Evolutionary conservation across 2,113 vertebrate species (phyloP).

Genomic region (Oryzias javanicus): DNA sequence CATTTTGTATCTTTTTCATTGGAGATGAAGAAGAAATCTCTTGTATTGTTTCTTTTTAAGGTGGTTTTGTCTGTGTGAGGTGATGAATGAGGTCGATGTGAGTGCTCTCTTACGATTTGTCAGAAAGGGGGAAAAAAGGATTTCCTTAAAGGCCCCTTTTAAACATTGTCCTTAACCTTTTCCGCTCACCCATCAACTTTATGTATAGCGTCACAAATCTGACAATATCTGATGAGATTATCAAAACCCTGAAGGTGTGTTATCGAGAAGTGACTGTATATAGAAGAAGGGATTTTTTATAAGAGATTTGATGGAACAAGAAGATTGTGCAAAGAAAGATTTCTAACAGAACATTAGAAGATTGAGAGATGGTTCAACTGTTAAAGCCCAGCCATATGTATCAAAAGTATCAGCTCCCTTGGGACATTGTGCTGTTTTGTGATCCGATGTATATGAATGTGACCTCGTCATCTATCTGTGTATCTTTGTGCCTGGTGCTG

Average conservation of each 20-base stretch:
- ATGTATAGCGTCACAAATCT: slow-evolving; percentile 47
- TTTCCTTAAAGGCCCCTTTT: slow-evolving; percentile 20
- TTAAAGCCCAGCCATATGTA: slow-evolving; percentile 26
- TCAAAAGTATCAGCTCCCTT: slow-evolving; percentile 16
- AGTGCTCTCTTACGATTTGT: slow-evolving; percentile 44
- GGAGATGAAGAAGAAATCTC: slow-evolving; percentile 87
- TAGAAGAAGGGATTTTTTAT: slow-evolving; percentile 52
- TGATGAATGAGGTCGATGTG: slow-evolving; percentile 57
- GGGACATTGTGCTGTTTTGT: slow-evolving; percentile 43
- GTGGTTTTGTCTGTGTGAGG: slow-evolving; percentile 77
- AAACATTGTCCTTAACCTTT: slow-evolving; percentile 45
- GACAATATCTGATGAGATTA: slow-evolving; percentile 59
- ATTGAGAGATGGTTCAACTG: slow-evolving; percentile 19
- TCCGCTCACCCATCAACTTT: slow-evolving; percentile 38
- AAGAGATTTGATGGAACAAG: slow-evolving; percentile 49
- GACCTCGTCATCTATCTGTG: slow-evolving; percentile 49
- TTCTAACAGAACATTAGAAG: slow-evolving; percentile 14
- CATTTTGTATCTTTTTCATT: slow-evolving; percentile 99
- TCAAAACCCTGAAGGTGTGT: slow-evolving; percentile 25
- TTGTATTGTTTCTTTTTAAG: slow-evolving; percentile 84
- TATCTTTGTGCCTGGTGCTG: slow-evolving; percentile 47
- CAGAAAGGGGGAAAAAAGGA: slow-evolving; percentile 35
- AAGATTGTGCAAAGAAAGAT: slow-evolving; percentile 65
- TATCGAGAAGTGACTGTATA: slow-evolving; percentile 63
- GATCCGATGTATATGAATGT: slow-evolving; percentile 56